Evolutionary conservation across 2,888 invertebrate species (phyloP), one percentile per base, ranked within the genome.

Genomic region (Eulithis testata): DNA sequence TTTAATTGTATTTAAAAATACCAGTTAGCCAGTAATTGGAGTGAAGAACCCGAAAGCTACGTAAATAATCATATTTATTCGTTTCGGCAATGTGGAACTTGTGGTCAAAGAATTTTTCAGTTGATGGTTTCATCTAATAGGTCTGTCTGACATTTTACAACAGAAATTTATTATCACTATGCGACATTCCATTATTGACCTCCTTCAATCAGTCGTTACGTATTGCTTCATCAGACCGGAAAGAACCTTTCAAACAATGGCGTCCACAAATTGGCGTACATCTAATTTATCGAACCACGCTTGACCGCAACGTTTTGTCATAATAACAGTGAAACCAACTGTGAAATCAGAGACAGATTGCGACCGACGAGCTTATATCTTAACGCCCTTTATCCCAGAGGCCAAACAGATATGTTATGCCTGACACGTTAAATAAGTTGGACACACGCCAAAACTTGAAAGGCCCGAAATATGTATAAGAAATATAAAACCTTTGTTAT

Each of bases 261-360:
- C 58, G 44, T 53, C 52, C 54, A 12, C 54, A 54, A 52, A 63
- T 51, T 53, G 53, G 58, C 47, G 53, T 49, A 51, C 9, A 56
- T 49, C 43, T 59, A 47, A 54, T 59, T 59, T 64, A 60, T 64
- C 44, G 44, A 44, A 11, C n/a, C 37, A 62, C 45, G 63, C 63
- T 68, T 69, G 65, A 63, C 73, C 68, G 52, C 52, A n/a, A 37
- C 60, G 66, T 66, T 72, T 73, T 67, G 72, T 74, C 72, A 75
- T 77, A 75, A 72, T 74, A 75, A 75, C 72, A 70, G 76, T 75
- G 71, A 79, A 80, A 76, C 77, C 75, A 75, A 75, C 74, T 76
- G 78, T 81, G 77, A 79, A 82, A 79, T 77, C 73, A 69, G 73
- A 80, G 76, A 80, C 79, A 78, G 75, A 79, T 79, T 73, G 77